phyloP scores from a whole-genome alignment of 1,140 invertebrate species.

The Papilio xuthus region DNA sequence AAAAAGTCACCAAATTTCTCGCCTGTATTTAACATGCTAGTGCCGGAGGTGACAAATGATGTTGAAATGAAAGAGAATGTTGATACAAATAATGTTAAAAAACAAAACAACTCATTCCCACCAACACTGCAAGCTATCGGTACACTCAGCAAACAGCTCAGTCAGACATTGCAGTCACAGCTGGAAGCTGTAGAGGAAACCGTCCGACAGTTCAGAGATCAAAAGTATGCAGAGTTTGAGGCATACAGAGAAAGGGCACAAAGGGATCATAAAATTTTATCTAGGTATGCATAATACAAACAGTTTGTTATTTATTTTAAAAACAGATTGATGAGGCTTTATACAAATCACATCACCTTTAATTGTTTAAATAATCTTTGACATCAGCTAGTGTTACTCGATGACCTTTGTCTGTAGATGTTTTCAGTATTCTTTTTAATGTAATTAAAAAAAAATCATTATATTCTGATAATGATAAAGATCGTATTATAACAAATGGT shows the following conservation, averaged over 20 bases:
- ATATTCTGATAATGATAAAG: too few relatives aligned
- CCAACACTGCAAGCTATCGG: slow-evolving; percentile 63
- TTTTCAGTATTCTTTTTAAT: too few relatives aligned
- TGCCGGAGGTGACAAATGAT: slow-evolving; percentile 70
- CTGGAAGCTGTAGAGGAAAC: slow-evolving; percentile 75
- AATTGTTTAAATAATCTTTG: too few relatives aligned
- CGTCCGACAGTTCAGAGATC: slow-evolving; percentile 76
- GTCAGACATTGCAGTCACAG: slow-evolving; percentile 68
- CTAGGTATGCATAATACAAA: slow-evolving; percentile 58
- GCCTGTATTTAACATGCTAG: slow-evolving; percentile 74
- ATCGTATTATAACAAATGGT: too few relatives aligned
- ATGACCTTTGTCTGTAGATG: too few relatives aligned
- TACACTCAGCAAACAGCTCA: slow-evolving; percentile 71
- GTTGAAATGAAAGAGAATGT: slow-evolving; percentile 77
- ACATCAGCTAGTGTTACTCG: too few relatives aligned
- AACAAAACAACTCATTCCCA: slow-evolving; percentile 57
- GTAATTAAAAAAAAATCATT: too few relatives aligned
- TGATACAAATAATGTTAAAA: slow-evolving; percentile 69
- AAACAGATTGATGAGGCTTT: slow-evolving; percentile 17
- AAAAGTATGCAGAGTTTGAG: slow-evolving; percentile 79
- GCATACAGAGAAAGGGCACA: slow-evolving; percentile 77
- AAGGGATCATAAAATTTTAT: slow-evolving; percentile 77
- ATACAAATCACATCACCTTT: too few relatives aligned
- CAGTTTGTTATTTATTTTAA: slow-evolving; percentile 31
- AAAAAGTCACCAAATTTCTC: slow-evolving; percentile 75